A percentile compares a stretch with the other conserved stretches of the same genome.
Conservation (phyloP, 2,888 invertebrate species). For the Troides aeacus region DNA sequence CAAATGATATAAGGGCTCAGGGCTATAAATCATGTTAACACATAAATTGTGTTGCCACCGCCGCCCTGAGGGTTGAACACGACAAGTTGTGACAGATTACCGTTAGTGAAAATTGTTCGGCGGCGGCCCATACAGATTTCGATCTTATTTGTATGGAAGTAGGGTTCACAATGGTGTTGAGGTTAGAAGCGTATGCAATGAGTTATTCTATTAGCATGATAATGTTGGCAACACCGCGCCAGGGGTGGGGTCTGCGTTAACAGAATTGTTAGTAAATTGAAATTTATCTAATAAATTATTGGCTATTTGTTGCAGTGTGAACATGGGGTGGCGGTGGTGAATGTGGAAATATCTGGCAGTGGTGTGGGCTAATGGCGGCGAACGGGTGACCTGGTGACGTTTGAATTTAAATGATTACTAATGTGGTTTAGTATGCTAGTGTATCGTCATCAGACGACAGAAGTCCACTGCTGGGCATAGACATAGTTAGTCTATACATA, state of each 20-base stretch:
- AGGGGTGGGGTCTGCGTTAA: slow-evolving; percentile 53
- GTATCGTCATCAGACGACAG: too few relatives aligned
- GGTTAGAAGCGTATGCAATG: slow-evolving; percentile 36
- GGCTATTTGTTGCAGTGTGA: slow-evolving; percentile 45
- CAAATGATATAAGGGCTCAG: slow-evolving; percentile 50
- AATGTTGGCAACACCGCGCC: slow-evolving; percentile 56
- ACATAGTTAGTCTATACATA: too few relatives aligned
- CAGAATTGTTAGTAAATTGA: slow-evolving; percentile 70
- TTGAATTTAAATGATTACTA: too few relatives aligned
- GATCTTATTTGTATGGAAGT: slow-evolving; percentile 29
- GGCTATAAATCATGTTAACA: slow-evolving; percentile 75
- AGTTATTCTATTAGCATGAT: slow-evolving; percentile 65
- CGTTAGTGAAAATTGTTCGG: slow-evolving; percentile 32
- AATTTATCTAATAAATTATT: slow-evolving; percentile 77
- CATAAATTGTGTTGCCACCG: slow-evolving; percentile 71
- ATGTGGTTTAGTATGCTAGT: too few relatives aligned
- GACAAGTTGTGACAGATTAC: slow-evolving; percentile 45
- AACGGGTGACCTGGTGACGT: too few relatives aligned
- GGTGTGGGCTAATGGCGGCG: neutral
- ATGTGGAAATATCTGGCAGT: slow-evolving; percentile 23
- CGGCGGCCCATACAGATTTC: slow-evolving; percentile 31
- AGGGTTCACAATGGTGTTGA: slow-evolving; percentile 28
- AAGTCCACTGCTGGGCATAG: too few relatives aligned
- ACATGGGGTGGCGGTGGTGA: slow-evolving; percentile 34
- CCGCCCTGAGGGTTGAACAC: slow-evolving; percentile 51